A percentile compares a stretch with the other conserved stretches of the same genome.
Evolutionary conservation across 2,797 vertebrate species (phyloP).

Genomic region (Pangasius mekongensis): DNA sequence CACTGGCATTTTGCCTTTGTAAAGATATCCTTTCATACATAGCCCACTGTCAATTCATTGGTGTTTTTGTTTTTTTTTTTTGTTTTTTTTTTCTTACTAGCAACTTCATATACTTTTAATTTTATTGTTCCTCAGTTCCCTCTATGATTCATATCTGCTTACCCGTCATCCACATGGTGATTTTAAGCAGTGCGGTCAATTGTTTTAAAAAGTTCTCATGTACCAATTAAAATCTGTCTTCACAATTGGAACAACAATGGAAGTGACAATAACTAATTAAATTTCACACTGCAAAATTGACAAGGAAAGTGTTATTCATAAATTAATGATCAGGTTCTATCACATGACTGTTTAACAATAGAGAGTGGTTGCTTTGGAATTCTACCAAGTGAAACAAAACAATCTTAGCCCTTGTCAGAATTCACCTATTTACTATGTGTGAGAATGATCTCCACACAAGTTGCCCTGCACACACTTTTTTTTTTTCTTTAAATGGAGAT

Average conservation of each 20-base stretch:
- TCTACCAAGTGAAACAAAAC: background rate
- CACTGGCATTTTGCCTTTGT: constrained; percentile 42
- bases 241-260: constrained; percentile 15
- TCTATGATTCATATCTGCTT: constrained; percentile 51
- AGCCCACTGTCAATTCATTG: constrained; percentile 31
- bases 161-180: constrained; percentile 35
- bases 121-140: constrained; percentile 52
- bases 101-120: constrained; percentile 49
- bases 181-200: constrained; percentile 16
- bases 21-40: constrained; percentile 44
- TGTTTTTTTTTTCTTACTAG: constrained; percentile 9
- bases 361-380: background rate
- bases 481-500: constrained; percentile 25
- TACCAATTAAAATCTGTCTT: constrained; percentile 26
- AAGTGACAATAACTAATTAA: constrained; percentile 32
- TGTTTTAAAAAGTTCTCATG: constrained; percentile 12
- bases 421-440: background rate
- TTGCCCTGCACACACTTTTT: constrained; percentile 38
- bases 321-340: constrained; percentile 3
- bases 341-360: constrained; percentile 9
- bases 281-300: constrained; percentile 23
- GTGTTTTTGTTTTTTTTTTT: background rate
- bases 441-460: constrained; percentile 21
- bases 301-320: constrained; percentile 25
- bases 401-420: background rate